Evolutionary conservation across 2,888 invertebrate species (phyloP).

Genomic region (Notodonta dromedarius): DNA sequence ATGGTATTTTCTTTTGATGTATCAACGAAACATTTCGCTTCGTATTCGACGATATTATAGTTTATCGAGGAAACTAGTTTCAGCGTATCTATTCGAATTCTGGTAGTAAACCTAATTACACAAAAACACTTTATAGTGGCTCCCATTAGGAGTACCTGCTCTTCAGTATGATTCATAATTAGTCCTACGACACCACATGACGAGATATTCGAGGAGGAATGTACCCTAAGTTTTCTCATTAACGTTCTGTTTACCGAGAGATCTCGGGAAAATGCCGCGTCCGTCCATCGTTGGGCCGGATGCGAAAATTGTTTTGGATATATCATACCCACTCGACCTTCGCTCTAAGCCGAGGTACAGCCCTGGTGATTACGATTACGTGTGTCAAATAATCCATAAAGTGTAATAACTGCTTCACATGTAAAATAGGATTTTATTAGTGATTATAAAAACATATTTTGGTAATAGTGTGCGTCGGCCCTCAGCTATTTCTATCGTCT

Average conservation of each 20-base stretch:
- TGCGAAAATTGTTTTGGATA: constrained; percentile 12
- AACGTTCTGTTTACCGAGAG: constrained; percentile 30
- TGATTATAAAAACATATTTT: too few species aligned
- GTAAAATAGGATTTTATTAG: background rate
- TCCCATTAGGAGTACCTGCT: too few species aligned
- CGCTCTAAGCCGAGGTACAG: background rate
- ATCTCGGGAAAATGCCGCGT: constrained; percentile 17
- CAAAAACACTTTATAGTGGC: too few species aligned
- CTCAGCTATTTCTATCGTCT: too few species aligned
- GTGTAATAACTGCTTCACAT: background rate
- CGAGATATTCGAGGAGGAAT: background rate
- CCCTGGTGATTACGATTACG: background rate
- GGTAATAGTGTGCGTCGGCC: too few species aligned
- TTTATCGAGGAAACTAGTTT: too few species aligned
- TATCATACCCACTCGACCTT: constrained; percentile 3
- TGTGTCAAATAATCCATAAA: background rate
- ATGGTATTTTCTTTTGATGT: too few species aligned
- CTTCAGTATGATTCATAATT: too few species aligned
- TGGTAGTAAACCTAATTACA: too few species aligned
- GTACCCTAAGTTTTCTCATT: constrained; percentile 43
- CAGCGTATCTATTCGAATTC: too few species aligned
- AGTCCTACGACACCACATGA: background rate
- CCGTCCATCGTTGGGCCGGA: constrained; percentile 9
- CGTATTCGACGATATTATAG: too few species aligned
- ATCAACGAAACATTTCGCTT: too few species aligned